Evolutionary conservation across 2,113 vertebrate species (phyloP).

Genomic region (Athene noctua): DNA sequence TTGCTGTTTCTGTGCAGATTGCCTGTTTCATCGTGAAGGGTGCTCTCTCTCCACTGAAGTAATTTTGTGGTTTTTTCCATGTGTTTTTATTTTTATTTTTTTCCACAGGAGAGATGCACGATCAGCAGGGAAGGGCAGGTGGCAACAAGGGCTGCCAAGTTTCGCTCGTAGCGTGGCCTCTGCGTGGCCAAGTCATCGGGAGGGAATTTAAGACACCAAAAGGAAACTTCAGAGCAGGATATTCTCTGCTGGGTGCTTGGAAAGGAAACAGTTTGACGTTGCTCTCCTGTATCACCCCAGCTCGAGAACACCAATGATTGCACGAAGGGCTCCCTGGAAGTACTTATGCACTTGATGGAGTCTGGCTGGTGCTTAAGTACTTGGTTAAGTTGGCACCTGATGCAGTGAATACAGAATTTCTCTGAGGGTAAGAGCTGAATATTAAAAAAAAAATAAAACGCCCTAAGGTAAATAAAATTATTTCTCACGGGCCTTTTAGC

Average conservation of each 20-base stretch:
- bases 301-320: accelerated
- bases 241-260: accelerated
- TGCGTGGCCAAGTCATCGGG: accelerated
- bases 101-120: background rate
- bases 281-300: too few relatives aligned
- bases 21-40: accelerated
- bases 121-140: background rate
- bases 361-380: background rate
- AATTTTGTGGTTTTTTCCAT: background rate
- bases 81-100: too few relatives aligned
- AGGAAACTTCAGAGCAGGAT: background rate
- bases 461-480: background rate
- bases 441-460: background rate
- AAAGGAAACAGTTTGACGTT: accelerated
- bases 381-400: background rate
- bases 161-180: accelerated
- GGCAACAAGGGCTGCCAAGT: background rate
- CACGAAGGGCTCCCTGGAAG: background rate
- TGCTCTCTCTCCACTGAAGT: background rate
- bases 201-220: background rate
- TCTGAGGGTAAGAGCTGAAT: background rate
- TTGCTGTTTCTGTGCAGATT: background rate
- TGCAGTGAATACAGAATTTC: background rate
- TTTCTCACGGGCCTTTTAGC: background rate
- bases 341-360: accelerated